Evolutionary conservation across 2,888 invertebrate species (phyloP), one percentile per base, ranked within the genome.

Genomic region (Epirrita christyi): DNA sequence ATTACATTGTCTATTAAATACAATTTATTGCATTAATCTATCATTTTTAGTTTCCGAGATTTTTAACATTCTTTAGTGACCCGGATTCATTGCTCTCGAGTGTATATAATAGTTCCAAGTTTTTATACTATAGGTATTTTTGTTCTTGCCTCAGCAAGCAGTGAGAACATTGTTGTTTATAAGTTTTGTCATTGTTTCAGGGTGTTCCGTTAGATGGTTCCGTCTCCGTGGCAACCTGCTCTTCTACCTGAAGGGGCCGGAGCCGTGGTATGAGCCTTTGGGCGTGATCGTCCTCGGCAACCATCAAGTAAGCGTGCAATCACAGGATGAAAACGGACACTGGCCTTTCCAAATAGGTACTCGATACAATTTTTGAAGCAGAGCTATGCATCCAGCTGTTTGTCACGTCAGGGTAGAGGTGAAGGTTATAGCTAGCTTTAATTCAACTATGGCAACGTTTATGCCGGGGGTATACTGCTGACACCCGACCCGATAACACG

Each of bases 251-350:
- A 98, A 98, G 86, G 96, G 96, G 44, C 95, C 96, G 69, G 97
- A 98, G 83, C 96, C 96, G 72, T 96, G 96, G 94, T 96, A 97
- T 21, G 96, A 97, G 73, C 97, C 98, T 0, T 91, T 96, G 61
- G 98, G 98, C 32, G 95, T 98, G 0, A 94, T 98, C 69, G 95
- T 99, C 48, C 89, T 98, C 66, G 98, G 98, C 78, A 96, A 97
- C 73, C 98, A 97, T 84, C 94, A 95, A 64, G 95, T 98, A 44
- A 94, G 95, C 41, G 80, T 93, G 44, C 93, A 93, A 64, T 84
- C 91, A 34, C 88, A 93, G 57, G 93, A 94, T 69, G 93, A 94
- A 68, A 96, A 96, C 78, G 95, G 96, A 59, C 95, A 95, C 66
- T 96, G 94, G 86, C 96, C 97, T 48, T 96, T 97, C 87, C 95